Percentiles rank a stretch among this genome's conserved stretches.
phyloP scores from a whole-genome alignment of 2,888 invertebrate species.

The Drosophila longiperda region DNA sequence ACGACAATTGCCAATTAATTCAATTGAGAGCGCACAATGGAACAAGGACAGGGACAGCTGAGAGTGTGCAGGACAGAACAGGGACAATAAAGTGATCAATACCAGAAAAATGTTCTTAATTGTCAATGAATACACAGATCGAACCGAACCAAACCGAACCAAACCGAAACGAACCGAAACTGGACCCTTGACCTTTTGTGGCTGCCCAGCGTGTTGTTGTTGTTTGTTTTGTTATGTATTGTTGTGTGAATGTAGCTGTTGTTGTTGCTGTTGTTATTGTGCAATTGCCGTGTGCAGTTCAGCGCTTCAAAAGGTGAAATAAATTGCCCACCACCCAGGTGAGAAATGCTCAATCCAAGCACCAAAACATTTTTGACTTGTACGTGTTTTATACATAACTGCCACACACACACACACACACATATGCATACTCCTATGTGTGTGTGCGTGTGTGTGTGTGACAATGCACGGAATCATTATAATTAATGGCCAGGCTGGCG shows the following conservation, averaged over 20 bases:
- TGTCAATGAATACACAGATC: slow-evolving; percentile 69
- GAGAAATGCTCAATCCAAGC: slow-evolving; percentile 45
- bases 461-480: slow-evolving; percentile 67
- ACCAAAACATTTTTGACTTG: slow-evolving; percentile 50
- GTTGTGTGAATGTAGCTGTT: slow-evolving; percentile 11
- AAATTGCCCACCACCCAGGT: slow-evolving; percentile 72
- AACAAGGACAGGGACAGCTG: slow-evolving; percentile 24
- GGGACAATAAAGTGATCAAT: slow-evolving; percentile 78
- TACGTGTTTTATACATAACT: slow-evolving; percentile 36
- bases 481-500: slow-evolving; percentile 78
- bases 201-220: slow-evolving; percentile 48
- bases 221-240: slow-evolving; percentile 3
- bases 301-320: slow-evolving; percentile 49
- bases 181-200: slow-evolving; percentile 68
- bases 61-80: slow-evolving; percentile 18
- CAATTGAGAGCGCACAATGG: slow-evolving; percentile 48
- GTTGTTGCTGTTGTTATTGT: slow-evolving; percentile 35
- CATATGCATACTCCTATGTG: neutral
- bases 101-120: slow-evolving; percentile 64
- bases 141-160: neutral
- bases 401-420: neutral
- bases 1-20: slow-evolving; percentile 69
- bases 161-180: neutral
- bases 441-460: slow-evolving; percentile 34
- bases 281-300: slow-evolving; percentile 54